Evolutionary conservation across 2,113 vertebrate genomes (phyloP).

Genomic region (Elgaria multicarinata): DNA sequence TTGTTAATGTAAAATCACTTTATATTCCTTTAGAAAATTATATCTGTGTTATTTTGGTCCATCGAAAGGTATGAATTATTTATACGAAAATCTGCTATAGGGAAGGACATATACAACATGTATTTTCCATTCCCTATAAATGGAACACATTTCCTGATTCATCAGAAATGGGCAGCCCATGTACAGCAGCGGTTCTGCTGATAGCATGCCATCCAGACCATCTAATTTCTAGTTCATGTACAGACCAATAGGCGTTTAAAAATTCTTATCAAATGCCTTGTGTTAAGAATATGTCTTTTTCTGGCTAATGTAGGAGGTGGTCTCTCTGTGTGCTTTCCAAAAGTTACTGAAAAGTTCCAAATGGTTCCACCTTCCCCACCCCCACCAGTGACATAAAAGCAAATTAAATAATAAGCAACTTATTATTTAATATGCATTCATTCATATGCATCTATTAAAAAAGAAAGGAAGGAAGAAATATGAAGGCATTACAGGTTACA

Average conservation of each 20-base stretch:
- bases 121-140: background rate
- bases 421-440: background rate
- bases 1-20: background rate
- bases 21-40: background rate
- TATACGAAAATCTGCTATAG: background rate
- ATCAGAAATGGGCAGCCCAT: background rate
- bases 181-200: background rate
- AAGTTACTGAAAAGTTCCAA: background rate
- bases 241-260: background rate
- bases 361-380: background rate
- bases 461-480: slow-evolving; percentile 5
- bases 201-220: background rate
- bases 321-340: background rate
- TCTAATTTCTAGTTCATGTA: background rate
- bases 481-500: slow-evolving; percentile 20
- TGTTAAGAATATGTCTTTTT: background rate
- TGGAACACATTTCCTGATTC: background rate
- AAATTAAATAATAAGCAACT: slow-evolving; percentile 20
- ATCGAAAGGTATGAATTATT: background rate
- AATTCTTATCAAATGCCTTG: background rate
- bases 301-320: background rate
- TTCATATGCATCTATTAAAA: slow-evolving; percentile 5
- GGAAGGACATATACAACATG: background rate
- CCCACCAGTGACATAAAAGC: background rate
- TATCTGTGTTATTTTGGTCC: background rate